Evolutionary conservation across 2,797 vertebrate genomes (phyloP), one percentile per base, ranked within the genome.

Genomic region (Parauchenoglanis punctatus): DNA sequence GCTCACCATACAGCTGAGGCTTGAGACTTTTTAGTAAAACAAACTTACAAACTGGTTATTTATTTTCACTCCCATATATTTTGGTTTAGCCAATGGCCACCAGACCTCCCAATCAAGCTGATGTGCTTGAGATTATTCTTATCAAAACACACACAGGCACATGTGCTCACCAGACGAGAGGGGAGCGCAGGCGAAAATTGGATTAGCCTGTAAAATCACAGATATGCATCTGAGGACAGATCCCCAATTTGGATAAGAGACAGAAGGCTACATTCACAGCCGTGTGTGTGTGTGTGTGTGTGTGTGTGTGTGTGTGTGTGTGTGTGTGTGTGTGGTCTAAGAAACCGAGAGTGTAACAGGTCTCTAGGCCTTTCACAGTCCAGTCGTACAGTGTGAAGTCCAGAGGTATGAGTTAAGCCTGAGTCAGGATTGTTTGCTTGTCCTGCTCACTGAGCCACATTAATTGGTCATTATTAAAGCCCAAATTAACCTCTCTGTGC

Each of bases 391-490:
- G 75, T 78, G 85, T 86, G 35, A 77, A 88, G 89, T 89, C 87
- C 90, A 86, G 77, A 89, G 77, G 81, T 89, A 77, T 68, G 82
- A 87, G 88, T 91, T 93, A 89, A 87, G 75, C 84, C 73, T 85
- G 59, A 86, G 76, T 85, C 76, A 31, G 90, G 67, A 91, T 86
- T 94, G 94, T 95, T 94, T 94, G 94, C 92, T 90, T 88, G 94
- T 95, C 94, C 94, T 95, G 94, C 93, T 95, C 93, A 90, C 92
- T 95, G 95, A 95, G 94, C 94, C 94, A 92, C 91, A 92, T 92
- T 95, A 96, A 96, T 95, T 94, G 93, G 93, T 93, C 89, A 58
- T 94, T 93, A 96, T 96, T 96, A 95, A 94, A 95, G 92, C 92
- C 94, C 86, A 92, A 94, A 96, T 95, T 95, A 95, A 92, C 93